Evolutionary conservation across 2,113 vertebrate species (phyloP), one percentile per base, ranked within the genome.

Genomic region (Epinephelus fuscoguttatus): DNA sequence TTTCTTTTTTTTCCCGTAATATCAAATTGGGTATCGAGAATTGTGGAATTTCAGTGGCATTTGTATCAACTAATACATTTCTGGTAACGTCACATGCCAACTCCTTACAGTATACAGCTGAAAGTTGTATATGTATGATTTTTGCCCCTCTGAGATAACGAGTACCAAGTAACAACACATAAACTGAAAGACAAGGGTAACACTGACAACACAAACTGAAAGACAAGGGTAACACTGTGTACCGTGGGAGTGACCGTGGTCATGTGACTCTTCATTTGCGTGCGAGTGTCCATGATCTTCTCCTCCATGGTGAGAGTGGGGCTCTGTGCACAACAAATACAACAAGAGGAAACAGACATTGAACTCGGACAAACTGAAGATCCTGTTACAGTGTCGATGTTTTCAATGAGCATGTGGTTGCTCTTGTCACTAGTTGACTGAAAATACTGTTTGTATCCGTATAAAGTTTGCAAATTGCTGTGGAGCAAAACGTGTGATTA

Each of bases 201-300:
- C 1, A 2, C 6, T 21, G 47, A 63, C 2, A 2, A 18, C n/a
- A 56, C 5, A 9, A 30, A 30, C 30, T 30, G 30, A 30, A 4
- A 30, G 15, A 42, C 37, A 33, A 21, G 14, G 72, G 0, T 17
- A 17, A 0, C 2, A 27, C 10, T 73, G 49, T 67, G 0, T 84
- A 95, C 95, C 95, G 1, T 96, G 95, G 25, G 95, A 95, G 75
- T 97, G 96, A 0, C 95, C 95, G 0, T 96, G 93, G 37, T 92
- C 94, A 50, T 89, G 84, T 0, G 92, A 89, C 57, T 92, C 89
- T 13, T 89, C 84, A 1, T 33, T 81, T 19, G 7, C 67, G 6
- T 92, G 93, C 0, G 91, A 75, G 63, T 94, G 94, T 68, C 84
- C 89, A 0, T 92, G 91, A 23, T 82, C 91, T 18, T 91, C 83